A percentile compares a stretch with the other conserved stretches of the same genome.
These are phyloP conservation scores for Agonopterix alstromeriana DNA, from an alignment of 2,888 invertebrate genomes.

Conservation along the genomic window DNA sequence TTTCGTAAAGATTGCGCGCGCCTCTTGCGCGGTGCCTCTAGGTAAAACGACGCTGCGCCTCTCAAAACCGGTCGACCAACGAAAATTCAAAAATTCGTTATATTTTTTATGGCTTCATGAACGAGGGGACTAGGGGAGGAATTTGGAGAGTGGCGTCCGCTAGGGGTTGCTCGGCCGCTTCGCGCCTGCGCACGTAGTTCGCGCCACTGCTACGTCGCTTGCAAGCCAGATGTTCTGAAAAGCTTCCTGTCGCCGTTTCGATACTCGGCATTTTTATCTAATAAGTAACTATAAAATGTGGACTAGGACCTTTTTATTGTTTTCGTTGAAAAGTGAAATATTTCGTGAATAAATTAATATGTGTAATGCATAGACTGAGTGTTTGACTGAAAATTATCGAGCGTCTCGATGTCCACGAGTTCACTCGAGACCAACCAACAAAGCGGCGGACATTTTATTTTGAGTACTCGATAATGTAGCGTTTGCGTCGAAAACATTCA, in stretches of 20 bases:
- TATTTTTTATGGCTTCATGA: conserved; percentile 69
- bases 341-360: conserved; percentile 57
- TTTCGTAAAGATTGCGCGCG: conserved; percentile 9
- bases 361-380: conserved; percentile 56
- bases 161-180: conserved; percentile 68
- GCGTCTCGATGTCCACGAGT: conserved; percentile 76
- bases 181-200: conserved; percentile 76
- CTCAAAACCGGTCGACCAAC: conserved; percentile 63
- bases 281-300: conserved; percentile 62
- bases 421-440: conserved; percentile 76
- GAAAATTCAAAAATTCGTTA: conserved; percentile 71
- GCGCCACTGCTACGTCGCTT: conserved; percentile 76
- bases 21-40: conserved; percentile 10
- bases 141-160: conserved; percentile 58
- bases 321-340: conserved; percentile 56
- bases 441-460: conserved; percentile 79
- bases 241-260: conserved; percentile 71
- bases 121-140: conserved; percentile 50
- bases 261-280: conserved; percentile 57
- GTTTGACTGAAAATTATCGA: conserved; percentile 60
- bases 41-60: conserved; percentile 20
- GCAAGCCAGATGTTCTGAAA: conserved; percentile 76
- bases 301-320: conserved; percentile 53
- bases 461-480: conserved; percentile 77
- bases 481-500: conserved; percentile 74